These are phyloP conservation scores for Bacillus rossius DNA, from an alignment of 1,140 invertebrate species.

Conservation along the genomic window DNA sequence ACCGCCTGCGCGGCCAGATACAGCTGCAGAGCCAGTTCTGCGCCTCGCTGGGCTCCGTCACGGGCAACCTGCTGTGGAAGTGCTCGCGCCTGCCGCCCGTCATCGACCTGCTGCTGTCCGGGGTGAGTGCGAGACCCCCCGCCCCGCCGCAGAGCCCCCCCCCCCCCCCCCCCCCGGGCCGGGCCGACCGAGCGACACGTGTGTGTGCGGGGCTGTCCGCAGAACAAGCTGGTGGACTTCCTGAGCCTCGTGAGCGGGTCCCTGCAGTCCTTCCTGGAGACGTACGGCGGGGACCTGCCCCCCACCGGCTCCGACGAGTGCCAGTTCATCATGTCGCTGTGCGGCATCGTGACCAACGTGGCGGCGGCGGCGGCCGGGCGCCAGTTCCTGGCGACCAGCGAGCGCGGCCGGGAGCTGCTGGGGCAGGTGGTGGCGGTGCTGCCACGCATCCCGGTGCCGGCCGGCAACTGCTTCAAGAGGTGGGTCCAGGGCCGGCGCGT, in stretches of 20 bases:
- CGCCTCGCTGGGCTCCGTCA: constrained; percentile 37
- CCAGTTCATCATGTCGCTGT: constrained; percentile 40
- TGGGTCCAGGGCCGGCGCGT: too few relatives aligned
- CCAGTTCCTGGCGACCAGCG: constrained; percentile 37
- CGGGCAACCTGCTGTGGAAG: constrained; percentile 40
- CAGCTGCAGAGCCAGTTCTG: constrained; percentile 39
- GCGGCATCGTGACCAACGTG: constrained; percentile 41
- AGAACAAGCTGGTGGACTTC: constrained; percentile 39
- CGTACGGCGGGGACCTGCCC: constrained; percentile 33
- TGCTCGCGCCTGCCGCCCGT: constrained; percentile 34
- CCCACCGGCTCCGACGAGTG: constrained; percentile 34
- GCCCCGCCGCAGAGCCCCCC: too few relatives aligned
- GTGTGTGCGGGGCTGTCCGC: too few relatives aligned
- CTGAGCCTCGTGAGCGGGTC: constrained; percentile 38
- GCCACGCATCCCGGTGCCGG: constrained; percentile 27
- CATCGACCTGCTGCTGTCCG: constrained; percentile 34
- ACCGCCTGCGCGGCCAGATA: constrained; percentile 35
- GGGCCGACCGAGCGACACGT: too few relatives aligned
- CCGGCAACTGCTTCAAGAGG: constrained; percentile 30
- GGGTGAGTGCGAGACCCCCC: constrained; percentile 33
- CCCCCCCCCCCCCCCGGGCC: too few relatives aligned
- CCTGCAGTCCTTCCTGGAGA: constrained; percentile 39
- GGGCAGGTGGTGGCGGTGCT: constrained; percentile 32
- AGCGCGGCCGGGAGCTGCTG: constrained; percentile 36
- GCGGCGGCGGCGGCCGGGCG: constrained; percentile 37